Base-by-base conservation (phyloP, 2,888 invertebrate species). In the Dastarcus helophoroides region DNA sequence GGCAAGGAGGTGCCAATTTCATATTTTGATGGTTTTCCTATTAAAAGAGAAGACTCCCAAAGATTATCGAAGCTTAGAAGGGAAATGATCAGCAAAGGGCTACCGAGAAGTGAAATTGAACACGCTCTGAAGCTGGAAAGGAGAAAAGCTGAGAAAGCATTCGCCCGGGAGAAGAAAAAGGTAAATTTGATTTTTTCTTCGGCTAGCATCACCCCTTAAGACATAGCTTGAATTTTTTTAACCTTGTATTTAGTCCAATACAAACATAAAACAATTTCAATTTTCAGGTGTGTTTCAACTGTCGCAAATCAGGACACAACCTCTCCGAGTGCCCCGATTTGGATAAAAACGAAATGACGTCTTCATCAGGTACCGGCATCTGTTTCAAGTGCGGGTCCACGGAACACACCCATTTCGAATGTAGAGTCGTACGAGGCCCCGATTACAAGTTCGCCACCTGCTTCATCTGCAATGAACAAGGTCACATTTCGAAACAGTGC, bases 341-440 rank as follows among this genome's bases (percentile, higher is more conserved):
- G 8, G 66, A 68, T 49, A 61, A 64, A 19, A 61, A 60, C 10
- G 40, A 48, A 31, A 56, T 62, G 3, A 38, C 43, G 4, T 62
- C 65, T 33, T 42, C 47, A 6, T 54, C 62, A 0, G 68, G 65
- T 3, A 71, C 71, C 27, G 83, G 82, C 4, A 73, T 88, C 26
- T 89, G 89, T 51, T 89, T 82, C 51, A 88, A 88, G 58, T 90
- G 90, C 60, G 90, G 90, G 1, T 88, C 88, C 0, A 83, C 83
- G 3, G 89, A 89, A 54, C 90, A 90, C 52, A 74, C 73, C 7
- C 76, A 79, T 47, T 75, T 74, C 51, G 73, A 79, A 49, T 82
- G 82, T 47, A 76, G 73, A 64, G 77, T 79, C 1, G 70, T 70
- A 17, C 70, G 63, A 42, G 68, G 69, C 22, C 69, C 73, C 37